These are phyloP conservation scores for Temnothorax unifasciatus DNA, from an alignment of 2,888 invertebrate genomes.

Conservation along the genomic window DNA sequence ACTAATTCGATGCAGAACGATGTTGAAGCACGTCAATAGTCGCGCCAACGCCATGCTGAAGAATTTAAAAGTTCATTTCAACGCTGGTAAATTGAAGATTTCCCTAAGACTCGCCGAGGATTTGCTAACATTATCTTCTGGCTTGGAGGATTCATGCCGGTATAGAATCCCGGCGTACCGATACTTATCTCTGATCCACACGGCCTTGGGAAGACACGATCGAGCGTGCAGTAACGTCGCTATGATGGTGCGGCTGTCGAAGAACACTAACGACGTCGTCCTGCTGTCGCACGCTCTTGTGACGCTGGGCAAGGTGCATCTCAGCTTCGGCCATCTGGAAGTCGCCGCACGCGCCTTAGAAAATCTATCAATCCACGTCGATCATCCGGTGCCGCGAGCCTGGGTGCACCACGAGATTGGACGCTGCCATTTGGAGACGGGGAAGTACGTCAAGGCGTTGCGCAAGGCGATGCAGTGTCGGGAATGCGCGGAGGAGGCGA, in stretches of 20 bases:
- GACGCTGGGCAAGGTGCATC: conserved; percentile 81
- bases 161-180: conserved; percentile 75
- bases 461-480: conserved; percentile 72
- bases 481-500: conserved; percentile 71
- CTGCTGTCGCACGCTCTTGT: conserved; percentile 73
- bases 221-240: conserved; percentile 76
- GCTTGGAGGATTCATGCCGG: conserved; percentile 66
- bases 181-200: conserved; percentile 78
- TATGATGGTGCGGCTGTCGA: conserved; percentile 76
- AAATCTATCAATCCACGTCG: conserved; percentile 65
- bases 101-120: conserved; percentile 74
- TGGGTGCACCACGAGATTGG: conserved; percentile 75
- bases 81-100: conserved; percentile 68
- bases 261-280: conserved; percentile 65
- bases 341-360: conserved; percentile 80
- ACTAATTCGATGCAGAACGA: conserved; percentile 43
- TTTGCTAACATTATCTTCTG: conserved; percentile 69
- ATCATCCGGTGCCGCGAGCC: conserved; percentile 66
- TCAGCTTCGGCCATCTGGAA: conserved; percentile 79
- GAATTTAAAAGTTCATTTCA: conserved; percentile 73
- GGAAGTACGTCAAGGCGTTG: conserved; percentile 69
- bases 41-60: conserved; percentile 66
- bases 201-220: conserved; percentile 79
- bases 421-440: conserved; percentile 80
- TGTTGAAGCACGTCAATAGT: conserved; percentile 68